Evolutionary conservation across 35 echinoderm and acorn worm species (phyloP).

Genomic region (Ptychodera flava): DNA sequence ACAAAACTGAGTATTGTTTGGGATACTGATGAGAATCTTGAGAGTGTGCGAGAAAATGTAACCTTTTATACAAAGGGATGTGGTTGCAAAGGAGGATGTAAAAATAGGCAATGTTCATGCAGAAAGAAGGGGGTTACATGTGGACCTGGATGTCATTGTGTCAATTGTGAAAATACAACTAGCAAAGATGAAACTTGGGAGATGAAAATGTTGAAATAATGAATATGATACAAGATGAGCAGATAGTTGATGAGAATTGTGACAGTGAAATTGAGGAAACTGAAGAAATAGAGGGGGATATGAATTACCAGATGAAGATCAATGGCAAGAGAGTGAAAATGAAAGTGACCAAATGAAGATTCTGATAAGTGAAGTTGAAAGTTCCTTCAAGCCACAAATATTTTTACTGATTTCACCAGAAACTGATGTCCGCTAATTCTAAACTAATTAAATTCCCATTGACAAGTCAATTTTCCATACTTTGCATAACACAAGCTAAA

Average conservation of each 20-base stretch:
- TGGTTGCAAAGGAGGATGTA: background rate
- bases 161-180: background rate
- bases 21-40: background rate
- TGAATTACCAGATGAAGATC: background rate
- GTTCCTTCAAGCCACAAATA: no score
- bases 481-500: no score
- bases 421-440: no score
- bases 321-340: no score
- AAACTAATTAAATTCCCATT: no score
- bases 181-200: background rate
- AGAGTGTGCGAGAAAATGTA: background rate
- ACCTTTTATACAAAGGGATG: background rate
- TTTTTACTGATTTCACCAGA: no score
- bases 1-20: background rate
- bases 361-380: no score
- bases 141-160: background rate
- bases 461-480: no score
- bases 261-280: background rate
- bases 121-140: background rate
- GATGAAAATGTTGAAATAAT: background rate
- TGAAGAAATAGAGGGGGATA: background rate
- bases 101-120: slow-evolving; percentile 1
- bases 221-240: no score
- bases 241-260: background rate
- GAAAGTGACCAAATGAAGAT: no score